phyloP scores from a whole-genome alignment of 2,113 vertebrate genomes.

The Perognathus longimembris region DNA sequence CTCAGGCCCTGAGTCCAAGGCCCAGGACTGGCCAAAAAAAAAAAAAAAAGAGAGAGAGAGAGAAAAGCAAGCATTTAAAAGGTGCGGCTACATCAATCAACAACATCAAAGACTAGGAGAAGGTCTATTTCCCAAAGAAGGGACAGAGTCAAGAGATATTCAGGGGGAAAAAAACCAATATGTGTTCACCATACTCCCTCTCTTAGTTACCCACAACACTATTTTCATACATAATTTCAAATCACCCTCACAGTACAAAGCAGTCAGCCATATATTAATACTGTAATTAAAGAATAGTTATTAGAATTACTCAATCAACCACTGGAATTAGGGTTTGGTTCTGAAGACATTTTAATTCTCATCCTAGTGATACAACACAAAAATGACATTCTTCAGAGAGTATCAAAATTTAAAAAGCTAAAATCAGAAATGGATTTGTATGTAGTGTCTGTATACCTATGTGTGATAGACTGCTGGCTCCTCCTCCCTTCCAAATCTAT shows the following conservation, averaged over 20 bases:
- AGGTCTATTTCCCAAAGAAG: not conserved
- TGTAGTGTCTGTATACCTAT: constrained; percentile 35
- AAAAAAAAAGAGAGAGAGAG: too few species aligned
- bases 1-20: too few species aligned
- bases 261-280: not conserved
- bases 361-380: not conserved
- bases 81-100: not conserved
- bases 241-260: not conserved
- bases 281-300: not conserved
- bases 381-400: constrained; percentile 33
- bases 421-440: constrained; percentile 49
- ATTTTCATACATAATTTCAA: constrained; percentile 8
- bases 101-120: not conserved
- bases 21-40: too few species aligned
- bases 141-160: not conserved
- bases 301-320: not conserved
- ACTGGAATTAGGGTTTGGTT: not conserved
- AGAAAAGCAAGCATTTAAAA: not conserved
- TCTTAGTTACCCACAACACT: not conserved
- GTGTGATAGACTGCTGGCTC: constrained; percentile 33
- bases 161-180: not conserved
- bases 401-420: not conserved
- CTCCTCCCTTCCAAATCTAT: constrained; percentile 39
- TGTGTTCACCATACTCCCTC: not conserved
- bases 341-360: constrained; percentile 52